Percentiles rank a stretch among this genome's conserved stretches.
Conservation (phyloP, 2,797 vertebrate genomes). For the Pampus argenteus region DNA sequence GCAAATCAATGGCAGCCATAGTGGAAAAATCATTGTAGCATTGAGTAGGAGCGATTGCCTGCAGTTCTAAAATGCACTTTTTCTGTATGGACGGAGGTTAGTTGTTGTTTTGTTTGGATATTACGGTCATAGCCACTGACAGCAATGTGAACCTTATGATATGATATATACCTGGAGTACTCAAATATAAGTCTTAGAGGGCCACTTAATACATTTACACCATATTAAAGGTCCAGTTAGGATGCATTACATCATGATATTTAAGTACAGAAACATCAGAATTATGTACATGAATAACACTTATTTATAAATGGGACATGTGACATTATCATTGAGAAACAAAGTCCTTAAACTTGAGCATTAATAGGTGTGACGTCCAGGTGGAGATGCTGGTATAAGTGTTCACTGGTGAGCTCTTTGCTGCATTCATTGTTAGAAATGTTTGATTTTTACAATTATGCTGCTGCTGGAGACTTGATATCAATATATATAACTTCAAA, state of each 20-base stretch:
- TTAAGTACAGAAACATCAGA: neutral
- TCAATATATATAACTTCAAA: no score
- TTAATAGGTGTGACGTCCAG: neutral
- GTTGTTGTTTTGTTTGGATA: neutral
- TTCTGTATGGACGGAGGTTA: neutral
- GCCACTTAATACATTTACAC: neutral
- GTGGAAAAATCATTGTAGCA: constrained; percentile 66
- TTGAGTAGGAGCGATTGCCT: neutral
- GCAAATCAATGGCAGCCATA: constrained; percentile 61
- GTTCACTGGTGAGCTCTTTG: neutral
- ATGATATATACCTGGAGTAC: neutral
- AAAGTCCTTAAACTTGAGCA: neutral
- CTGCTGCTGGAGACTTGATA: neutral
- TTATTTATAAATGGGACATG: no score
- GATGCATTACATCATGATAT: no score
- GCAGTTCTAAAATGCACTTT: neutral
- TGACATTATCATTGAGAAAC: neutral
- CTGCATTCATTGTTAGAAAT: neutral
- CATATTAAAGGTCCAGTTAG: neutral
- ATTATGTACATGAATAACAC: no score
- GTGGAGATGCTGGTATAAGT: neutral
- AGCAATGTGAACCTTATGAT: neutral
- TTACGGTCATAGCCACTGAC: neutral
- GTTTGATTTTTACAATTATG: neutral
- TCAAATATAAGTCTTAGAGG: no score